Base-by-base conservation (phyloP, 2,888 invertebrate species). In the Tetragnatha montana region DNA sequence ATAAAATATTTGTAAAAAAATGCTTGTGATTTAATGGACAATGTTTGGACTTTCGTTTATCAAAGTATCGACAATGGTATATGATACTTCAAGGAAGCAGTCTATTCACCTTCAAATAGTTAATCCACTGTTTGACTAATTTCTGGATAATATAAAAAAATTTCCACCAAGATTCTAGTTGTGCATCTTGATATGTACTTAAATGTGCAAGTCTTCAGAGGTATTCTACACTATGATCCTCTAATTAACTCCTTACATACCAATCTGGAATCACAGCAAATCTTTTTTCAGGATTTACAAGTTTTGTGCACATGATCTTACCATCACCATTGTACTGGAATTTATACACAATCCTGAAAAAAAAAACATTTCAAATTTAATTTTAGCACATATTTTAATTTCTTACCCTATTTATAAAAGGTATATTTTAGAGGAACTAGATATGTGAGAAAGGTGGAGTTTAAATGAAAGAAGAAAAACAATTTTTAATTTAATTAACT, bases 301-400 rank as follows among this genome's bases (percentile, higher is more conserved):
- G 76, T 90, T 91, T 91, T 60, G 83, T 78, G 50, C 90, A 90
- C 4, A 81, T 89, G 17, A 92, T 91, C 47, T 76, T 87, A 8
- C 89, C 78, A 79, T 90, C 83, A 22, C 92, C 91, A 47, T 90
- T 87, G 91, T 92, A 92, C n/a, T 92, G 91, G 88, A 93, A 93
- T 87, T 92, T 92, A 91, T 92, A 93, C 47, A 93, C 92, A 22
- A 91, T 79, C 49, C 92, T 91, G 17, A 1, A 83, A 85, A 79
- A 79, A 82, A 22, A 4, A 35, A 35, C 35, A 35, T 35, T 35
- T 35, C 35, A 35, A 35, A 35, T 35, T 35, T 35, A 35, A 35
- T 35, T 35, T 35, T 35, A 2, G 35, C 35, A 35, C 35, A 10
- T 49, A 35, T 50, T 19, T 47, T 14, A 76, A 74, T 7, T 3